A percentile compares a stretch with the other conserved stretches of the same genome.
Evolutionary conservation across 2,888 invertebrate species (phyloP).

Genomic region (Ochropacha duplaris): DNA sequence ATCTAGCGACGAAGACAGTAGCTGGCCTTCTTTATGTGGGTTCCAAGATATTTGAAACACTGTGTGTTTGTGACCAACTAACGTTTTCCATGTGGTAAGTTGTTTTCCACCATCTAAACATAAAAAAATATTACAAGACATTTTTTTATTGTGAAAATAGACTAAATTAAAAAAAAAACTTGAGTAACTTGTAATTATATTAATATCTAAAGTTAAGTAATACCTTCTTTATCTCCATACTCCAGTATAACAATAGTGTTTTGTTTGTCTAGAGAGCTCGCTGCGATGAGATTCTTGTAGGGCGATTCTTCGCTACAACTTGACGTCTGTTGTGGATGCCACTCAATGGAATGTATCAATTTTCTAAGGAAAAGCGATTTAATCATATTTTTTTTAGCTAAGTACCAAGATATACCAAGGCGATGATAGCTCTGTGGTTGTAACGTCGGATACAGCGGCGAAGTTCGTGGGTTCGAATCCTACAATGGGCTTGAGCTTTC

Average conservation of each 20-base stretch:
- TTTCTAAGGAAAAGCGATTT: conserved; percentile 70
- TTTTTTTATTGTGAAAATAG: too few species aligned
- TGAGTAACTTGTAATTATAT: too few species aligned
- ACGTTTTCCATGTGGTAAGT: conserved; percentile 51
- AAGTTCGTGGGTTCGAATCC: too few species aligned
- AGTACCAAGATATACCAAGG: background rate
- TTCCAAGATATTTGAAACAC: conserved; percentile 86
- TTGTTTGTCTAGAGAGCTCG: conserved; percentile 82
- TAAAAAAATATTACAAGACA: background rate
- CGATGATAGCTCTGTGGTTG: too few species aligned
- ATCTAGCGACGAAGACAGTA: conserved; percentile 88
- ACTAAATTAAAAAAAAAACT: too few species aligned
- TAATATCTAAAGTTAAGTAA: too few species aligned
- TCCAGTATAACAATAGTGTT: conserved; percentile 67
- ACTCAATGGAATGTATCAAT: conserved; percentile 85
- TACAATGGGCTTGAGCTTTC: too few species aligned
- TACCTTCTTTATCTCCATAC: conserved; percentile 31
- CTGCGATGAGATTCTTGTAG: conserved; percentile 83
- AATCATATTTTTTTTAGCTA: background rate
- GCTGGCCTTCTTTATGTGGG: conserved; percentile 84
- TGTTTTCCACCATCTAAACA: conserved; percentile 48
- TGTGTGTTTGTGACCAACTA: conserved; percentile 77
- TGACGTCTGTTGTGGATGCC: conserved; percentile 88
- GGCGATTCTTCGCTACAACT: conserved; percentile 79
- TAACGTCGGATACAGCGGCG: too few species aligned